These are phyloP conservation scores for Azorinus chamasolen DNA, from an alignment of 2,888 invertebrate species.

Conservation along the genomic window DNA sequence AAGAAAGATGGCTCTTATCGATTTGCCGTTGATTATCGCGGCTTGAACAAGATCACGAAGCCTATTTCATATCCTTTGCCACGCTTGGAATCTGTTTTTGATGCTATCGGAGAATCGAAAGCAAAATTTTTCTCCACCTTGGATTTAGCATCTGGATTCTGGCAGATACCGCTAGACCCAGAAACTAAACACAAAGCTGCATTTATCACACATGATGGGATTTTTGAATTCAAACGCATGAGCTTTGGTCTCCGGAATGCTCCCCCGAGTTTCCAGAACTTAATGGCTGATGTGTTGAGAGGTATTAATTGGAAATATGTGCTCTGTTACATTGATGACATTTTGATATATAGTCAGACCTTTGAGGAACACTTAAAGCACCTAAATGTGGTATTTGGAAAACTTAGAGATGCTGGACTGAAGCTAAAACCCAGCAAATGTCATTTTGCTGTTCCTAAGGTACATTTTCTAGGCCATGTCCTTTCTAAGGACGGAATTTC, in stretches of 20 bases:
- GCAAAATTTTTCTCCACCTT: conserved; percentile 51
- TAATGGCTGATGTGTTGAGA: conserved; percentile 1
- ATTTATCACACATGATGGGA: conserved; percentile 5
- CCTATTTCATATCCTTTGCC: conserved; percentile 56
- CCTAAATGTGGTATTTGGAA: conserved; percentile 42
- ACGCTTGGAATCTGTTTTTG: conserved; percentile 53
- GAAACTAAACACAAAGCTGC: conserved; percentile 44
- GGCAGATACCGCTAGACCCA: conserved; percentile 49
- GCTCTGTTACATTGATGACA: conserved; percentile 58
- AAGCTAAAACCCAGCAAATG: conserved; percentile 64
- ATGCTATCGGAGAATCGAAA: conserved; percentile 11
- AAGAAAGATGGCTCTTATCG: conserved; percentile 51
- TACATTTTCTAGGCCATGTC: conserved; percentile 9
- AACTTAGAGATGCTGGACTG: conserved; percentile 40
- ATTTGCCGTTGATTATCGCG: conserved; percentile 55
- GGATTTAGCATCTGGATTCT: conserved; percentile 55
- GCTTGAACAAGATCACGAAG: conserved; percentile 17
- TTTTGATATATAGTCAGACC: conserved; percentile 40
- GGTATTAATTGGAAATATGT: conserved; percentile 40
- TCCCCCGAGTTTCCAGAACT: not conserved
- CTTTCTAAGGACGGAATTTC: conserved; percentile 61
- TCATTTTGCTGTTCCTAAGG: conserved; percentile 20
- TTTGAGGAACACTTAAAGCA: conserved; percentile 50
- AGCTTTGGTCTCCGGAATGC: not conserved
- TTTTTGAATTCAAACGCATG: not conserved